These are phyloP conservation scores for Turnix velox DNA, from an alignment of 2,113 vertebrate species.

Conservation along the genomic window DNA sequence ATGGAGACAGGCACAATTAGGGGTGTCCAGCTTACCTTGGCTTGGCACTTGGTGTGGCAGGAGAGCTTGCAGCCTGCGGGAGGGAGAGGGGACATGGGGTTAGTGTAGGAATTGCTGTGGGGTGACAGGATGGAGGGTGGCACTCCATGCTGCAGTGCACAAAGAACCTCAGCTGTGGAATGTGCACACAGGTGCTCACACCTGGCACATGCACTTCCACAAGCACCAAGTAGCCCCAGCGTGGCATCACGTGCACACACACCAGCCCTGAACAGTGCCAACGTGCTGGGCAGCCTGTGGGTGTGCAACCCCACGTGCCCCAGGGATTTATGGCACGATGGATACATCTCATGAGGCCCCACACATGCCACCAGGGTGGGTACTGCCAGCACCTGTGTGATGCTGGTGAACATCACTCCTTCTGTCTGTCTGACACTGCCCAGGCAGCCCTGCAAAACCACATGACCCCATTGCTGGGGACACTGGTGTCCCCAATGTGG, in stretches of 20 bases:
- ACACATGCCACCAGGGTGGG: fast-evolving
- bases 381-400: background rate
- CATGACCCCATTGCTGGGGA: background rate
- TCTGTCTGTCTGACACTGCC: too few relatives aligned
- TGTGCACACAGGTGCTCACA: too few relatives aligned
- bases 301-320: background rate
- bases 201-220: fast-evolving
- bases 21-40: conserved; percentile 17
- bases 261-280: fast-evolving
- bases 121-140: background rate
- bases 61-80: conserved; percentile 51
- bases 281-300: fast-evolving
- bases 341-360: fast-evolving
- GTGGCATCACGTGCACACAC: fast-evolving
- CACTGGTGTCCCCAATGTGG: fast-evolving
- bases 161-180: background rate
- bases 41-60: conserved; percentile 58
- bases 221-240: fast-evolving
- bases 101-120: fast-evolving
- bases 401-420: background rate
- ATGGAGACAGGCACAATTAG: fast-evolving
- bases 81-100: background rate
- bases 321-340: fast-evolving
- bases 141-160: fast-evolving
- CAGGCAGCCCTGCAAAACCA: background rate